These are phyloP conservation scores for Dendrolimus kikuchii DNA, from an alignment of 1,140 invertebrate genomes.

Conservation along the genomic window DNA sequence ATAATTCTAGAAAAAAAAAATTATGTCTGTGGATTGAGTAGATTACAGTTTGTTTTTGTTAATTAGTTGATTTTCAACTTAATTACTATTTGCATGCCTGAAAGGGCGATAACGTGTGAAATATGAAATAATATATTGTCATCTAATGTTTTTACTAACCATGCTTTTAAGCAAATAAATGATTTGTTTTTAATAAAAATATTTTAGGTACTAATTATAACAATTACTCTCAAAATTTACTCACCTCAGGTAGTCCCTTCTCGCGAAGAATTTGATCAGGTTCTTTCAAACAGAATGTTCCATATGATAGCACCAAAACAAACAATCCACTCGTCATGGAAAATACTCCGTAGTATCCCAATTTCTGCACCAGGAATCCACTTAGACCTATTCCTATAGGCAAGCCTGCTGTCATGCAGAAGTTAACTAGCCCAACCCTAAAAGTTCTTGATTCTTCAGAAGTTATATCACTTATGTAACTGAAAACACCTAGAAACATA, in stretches of 20 bases:
- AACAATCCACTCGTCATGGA: conserved; percentile 80
- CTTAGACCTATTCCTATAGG: not conserved
- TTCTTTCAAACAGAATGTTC: conserved; percentile 76
- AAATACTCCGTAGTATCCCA: conserved; percentile 9
- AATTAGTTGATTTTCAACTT: too few species aligned
- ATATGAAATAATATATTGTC: too few species aligned
- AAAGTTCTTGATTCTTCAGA: not conserved
- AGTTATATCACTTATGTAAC: conserved; percentile 4
- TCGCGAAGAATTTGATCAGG: conserved; percentile 54
- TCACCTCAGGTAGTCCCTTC: conserved; percentile 45
- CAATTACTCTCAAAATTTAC: conserved; percentile 15
- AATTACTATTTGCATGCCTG: too few species aligned
- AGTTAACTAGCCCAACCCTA: not conserved
- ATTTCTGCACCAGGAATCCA: not conserved
- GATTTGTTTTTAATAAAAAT: too few species aligned
- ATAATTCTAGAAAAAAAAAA: too few species aligned
- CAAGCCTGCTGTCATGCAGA: not conserved
- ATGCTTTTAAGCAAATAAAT: too few species aligned
- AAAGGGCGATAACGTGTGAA: too few species aligned
- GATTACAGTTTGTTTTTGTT: too few species aligned
- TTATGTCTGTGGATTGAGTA: too few species aligned
- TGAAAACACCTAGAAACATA: not conserved
- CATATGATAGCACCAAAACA: conserved; percentile 79
- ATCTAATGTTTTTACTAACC: too few species aligned
- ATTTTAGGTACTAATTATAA: too few species aligned